Conservation (phyloP, 2,797 vertebrate species). For the Podarcis lilfordi region DNA sequence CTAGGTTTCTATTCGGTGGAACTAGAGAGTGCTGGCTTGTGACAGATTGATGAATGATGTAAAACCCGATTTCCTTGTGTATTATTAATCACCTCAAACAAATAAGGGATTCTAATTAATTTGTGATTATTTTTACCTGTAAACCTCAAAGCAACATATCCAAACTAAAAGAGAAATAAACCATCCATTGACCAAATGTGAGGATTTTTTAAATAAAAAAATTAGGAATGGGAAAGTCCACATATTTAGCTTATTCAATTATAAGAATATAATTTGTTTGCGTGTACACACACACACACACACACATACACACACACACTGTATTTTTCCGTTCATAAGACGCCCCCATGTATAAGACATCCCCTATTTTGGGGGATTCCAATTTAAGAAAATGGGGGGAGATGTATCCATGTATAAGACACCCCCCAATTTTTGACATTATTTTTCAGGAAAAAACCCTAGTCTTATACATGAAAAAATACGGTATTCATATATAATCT, state of each 20-base stretch:
- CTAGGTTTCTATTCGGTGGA: constrained; percentile 60
- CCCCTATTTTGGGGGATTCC: too few relatives aligned
- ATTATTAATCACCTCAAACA: constrained; percentile 81
- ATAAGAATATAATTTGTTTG: not conserved
- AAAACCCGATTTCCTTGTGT: constrained; percentile 75
- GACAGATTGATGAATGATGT: constrained; percentile 81
- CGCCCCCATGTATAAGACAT: too few relatives aligned
- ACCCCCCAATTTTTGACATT: too few relatives aligned
- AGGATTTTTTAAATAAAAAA: constrained; percentile 36
- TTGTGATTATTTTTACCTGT: constrained; percentile 73
- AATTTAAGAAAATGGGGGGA: too few relatives aligned
- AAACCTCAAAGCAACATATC: constrained; percentile 67
- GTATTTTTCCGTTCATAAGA: too few relatives aligned
- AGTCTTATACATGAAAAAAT: too few relatives aligned
- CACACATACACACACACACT: too few relatives aligned
- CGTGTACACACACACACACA: too few relatives aligned
- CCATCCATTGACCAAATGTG: constrained; percentile 49
- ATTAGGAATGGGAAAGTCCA: not conserved
- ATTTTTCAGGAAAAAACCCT: too few relatives aligned
- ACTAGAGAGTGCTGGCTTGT: constrained; percentile 63
- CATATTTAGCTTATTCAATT: not conserved
- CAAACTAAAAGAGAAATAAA: constrained; percentile 63
- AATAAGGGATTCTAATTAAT: constrained; percentile 79
- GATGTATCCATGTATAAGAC: too few relatives aligned
- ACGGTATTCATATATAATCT: not conserved